Conservation (phyloP, 1,140 invertebrate species). For the Cyclargus thomasi region DNA sequence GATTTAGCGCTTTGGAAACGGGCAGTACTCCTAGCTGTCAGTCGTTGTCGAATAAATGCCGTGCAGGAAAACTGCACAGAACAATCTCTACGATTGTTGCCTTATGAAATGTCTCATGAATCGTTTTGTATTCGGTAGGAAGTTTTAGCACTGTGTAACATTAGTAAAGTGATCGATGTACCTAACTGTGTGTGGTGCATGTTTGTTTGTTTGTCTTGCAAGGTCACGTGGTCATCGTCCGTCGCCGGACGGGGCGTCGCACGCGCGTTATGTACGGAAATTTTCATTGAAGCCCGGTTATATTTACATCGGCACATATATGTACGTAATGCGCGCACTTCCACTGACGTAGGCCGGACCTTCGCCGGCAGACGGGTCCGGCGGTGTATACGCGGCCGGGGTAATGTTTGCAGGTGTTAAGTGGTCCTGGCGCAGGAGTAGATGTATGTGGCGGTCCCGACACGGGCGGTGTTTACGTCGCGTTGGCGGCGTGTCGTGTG, state of each 20-base stretch:
- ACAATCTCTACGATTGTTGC: slow-evolving; percentile 23
- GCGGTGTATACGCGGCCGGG: slow-evolving; percentile 36
- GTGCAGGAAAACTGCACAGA: too few species aligned
- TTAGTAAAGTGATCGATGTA: slow-evolving; percentile 37
- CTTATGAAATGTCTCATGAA: neutral
- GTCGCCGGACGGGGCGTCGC: slow-evolving; percentile 61
- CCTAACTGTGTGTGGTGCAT: slow-evolving; percentile 40
- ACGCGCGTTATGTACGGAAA: slow-evolving; percentile 62
- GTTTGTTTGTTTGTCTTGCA: slow-evolving; percentile 40
- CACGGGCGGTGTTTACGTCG: slow-evolving; percentile 60
- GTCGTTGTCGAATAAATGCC: slow-evolving; percentile 51
- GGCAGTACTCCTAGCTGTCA: slow-evolving; percentile 50
- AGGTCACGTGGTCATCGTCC: slow-evolving; percentile 60
- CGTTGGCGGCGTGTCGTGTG: slow-evolving; percentile 67
- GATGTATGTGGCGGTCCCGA: slow-evolving; percentile 31
- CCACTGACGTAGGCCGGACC: slow-evolving; percentile 58
- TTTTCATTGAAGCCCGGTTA: slow-evolving; percentile 65
- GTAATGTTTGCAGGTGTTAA: too few species aligned
- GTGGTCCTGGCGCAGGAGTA: slow-evolving; percentile 26
- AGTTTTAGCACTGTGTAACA: neutral
- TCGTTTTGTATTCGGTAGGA: neutral
- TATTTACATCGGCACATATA: slow-evolving; percentile 65
- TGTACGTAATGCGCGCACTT: slow-evolving; percentile 56
- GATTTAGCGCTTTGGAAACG: slow-evolving; percentile 68
- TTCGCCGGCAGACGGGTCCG: slow-evolving; percentile 42